Evolutionary conservation across 2,888 invertebrate species (phyloP).

Genomic region (Stenodema calcarata): DNA sequence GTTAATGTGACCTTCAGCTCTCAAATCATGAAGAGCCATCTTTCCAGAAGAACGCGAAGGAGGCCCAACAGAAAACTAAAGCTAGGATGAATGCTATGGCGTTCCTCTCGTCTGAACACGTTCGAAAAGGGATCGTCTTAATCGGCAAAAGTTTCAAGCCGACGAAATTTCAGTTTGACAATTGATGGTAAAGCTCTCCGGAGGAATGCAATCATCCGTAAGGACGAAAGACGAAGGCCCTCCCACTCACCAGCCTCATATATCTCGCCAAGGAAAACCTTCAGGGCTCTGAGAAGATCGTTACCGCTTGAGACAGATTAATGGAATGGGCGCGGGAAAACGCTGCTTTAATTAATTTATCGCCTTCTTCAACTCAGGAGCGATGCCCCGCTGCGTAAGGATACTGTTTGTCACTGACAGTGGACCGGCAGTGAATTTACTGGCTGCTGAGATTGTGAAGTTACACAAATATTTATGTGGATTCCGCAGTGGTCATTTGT

Average conservation of each 20-base stretch:
- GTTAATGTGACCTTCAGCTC: no score
- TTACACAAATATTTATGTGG: slow-evolving; percentile 19
- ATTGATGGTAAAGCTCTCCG: slow-evolving; percentile 13
- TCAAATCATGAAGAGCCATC: no score
- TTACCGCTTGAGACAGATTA: slow-evolving; percentile 47
- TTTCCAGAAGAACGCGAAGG: no score
- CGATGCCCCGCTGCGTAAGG: slow-evolving; percentile 8
- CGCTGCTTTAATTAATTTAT: slow-evolving; percentile 46
- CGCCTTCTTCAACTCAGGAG: slow-evolving; percentile 25
- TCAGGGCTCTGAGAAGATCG: slow-evolving; percentile 29
- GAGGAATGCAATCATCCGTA: slow-evolving; percentile 27
- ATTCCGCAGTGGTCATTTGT: slow-evolving; percentile 15
- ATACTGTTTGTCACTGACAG: slow-evolving; percentile 28
- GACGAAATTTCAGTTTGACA: slow-evolving; percentile 26
- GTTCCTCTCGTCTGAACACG: background rate
- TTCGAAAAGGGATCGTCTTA: no score
- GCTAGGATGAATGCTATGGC: no score
- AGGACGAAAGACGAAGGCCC: slow-evolving; percentile 4
- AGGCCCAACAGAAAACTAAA: no score
- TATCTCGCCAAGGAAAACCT: slow-evolving; percentile 21
- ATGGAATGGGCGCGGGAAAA: slow-evolving; percentile 41
- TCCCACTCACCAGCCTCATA: background rate
- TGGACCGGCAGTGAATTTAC: background rate
- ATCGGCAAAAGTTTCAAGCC: background rate
- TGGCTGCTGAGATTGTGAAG: background rate